Base-by-base conservation (phyloP, 2,888 invertebrate genomes). In the Gasteruption jaculator region DNA sequence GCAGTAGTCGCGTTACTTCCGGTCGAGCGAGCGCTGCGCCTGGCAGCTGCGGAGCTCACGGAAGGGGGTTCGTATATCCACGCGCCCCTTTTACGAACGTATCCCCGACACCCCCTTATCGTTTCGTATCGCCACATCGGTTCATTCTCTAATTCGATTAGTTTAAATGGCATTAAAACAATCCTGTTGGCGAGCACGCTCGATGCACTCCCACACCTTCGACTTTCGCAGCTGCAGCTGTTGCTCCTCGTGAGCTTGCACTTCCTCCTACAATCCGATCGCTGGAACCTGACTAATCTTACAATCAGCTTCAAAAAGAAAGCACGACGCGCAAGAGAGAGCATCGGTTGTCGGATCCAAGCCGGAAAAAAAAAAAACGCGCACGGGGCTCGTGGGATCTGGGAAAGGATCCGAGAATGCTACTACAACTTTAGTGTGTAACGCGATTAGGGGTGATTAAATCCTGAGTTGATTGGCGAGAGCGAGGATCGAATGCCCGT, bases 121-220 rank as follows among this genome's bases (percentile, higher is more conserved):
- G 52, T 56, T 55, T 57, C 54, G 60, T 61, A 64, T 64, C 58
- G 58, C 56, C 65, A 60, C 65, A 66, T 66, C 63, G 60, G 58
- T 62, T 66, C 66, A 57, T 61, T 67, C 64, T 67, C 71, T 75
- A 75, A 76, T 76, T 76, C 76, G 75, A 76, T 76, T 76, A 75
- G 74, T 72, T 73, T 72, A 74, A 75, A 76, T 73, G 73, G 75
- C 72, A 76, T 76, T 76, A 76, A 75, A 76, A 76, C 76, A 76
- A 76, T 76, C 75, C 75, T 68, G 71, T 74, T 74, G n/a, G 72
- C 67, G 64, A 71, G 62, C 68, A 62, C 61, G 58, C 57, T 57
- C 50, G 44, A 53, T 52, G 50, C 49, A 38, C 26, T 39, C 30
- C 27, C 24, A 18, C 20, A 38, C 12, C 29, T 12, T 24, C 36